A percentile compares a stretch with the other conserved stretches of the same genome.
Conservation (phyloP, 2,888 invertebrate genomes). For the Dolichomitus sp. region DNA sequence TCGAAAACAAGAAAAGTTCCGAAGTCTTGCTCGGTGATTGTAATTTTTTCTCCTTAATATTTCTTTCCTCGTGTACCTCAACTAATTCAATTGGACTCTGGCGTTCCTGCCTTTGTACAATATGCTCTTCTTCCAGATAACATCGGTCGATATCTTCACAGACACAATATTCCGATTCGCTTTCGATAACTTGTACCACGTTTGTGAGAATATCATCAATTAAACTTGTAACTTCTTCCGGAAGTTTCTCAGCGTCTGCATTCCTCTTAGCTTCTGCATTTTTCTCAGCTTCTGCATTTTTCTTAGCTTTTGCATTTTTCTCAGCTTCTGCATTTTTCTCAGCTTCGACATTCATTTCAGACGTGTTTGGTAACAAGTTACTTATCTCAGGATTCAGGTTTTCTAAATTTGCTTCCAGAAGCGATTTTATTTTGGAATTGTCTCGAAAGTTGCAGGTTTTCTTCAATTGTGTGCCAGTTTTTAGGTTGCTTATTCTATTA, state of each 20-base stretch:
- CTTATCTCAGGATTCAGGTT: neutral
- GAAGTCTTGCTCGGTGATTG: conserved; percentile 9
- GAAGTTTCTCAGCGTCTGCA: neutral
- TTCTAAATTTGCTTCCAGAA: conserved; percentile 29
- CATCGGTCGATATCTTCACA: neutral
- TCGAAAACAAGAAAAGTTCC: conserved; percentile 57
- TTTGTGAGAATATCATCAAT: conserved; percentile 36
- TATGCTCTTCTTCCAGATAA: neutral
- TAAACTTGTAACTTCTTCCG: conserved; percentile 38
- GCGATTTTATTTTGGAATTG: conserved; percentile 44
- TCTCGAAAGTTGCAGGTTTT: conserved; percentile 16
- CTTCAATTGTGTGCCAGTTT: neutral
- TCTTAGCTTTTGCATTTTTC: too few species aligned
- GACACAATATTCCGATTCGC: neutral
- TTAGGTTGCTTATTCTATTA: conserved; percentile 3
- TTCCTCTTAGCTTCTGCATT: neutral
- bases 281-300: too few species aligned
- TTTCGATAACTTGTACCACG: conserved; percentile 1
- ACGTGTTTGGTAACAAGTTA: neutral
- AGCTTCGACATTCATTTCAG: too few species aligned
- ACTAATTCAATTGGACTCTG: neutral
- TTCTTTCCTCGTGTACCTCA: neutral
- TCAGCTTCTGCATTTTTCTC: neutral
- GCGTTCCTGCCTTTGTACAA: neutral
- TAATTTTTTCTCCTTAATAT: conserved; percentile 18